Evolutionary conservation across 2,797 vertebrate genomes (phyloP).

Genomic region (Brachyrhaphis roseni): DNA sequence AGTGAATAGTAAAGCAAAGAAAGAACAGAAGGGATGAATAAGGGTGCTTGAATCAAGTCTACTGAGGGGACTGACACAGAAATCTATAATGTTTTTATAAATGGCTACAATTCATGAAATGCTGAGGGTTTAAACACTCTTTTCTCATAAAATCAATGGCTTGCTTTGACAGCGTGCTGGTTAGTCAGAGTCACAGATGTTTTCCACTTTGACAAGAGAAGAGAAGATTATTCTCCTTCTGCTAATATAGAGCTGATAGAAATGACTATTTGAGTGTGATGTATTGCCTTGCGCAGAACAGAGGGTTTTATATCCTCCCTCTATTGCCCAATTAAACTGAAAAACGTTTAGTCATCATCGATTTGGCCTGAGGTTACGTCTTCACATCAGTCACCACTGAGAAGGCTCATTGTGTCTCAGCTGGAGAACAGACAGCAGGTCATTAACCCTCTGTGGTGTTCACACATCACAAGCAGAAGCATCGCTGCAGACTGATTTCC

Average conservation of each 20-base stretch:
- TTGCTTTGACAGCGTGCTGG: slow-evolving; percentile 33
- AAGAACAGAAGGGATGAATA: neutral
- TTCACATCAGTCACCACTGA: slow-evolving; percentile 6
- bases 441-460: slow-evolving; percentile 15
- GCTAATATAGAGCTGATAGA: slow-evolving; percentile 17
- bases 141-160: slow-evolving; percentile 19
- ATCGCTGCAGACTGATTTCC: slow-evolving; percentile 24
- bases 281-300: neutral
- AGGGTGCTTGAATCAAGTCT: slow-evolving; percentile 19
- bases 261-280: neutral
- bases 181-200: slow-evolving; percentile 11
- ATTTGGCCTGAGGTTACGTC: slow-evolving; percentile 6
- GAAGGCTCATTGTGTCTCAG: slow-evolving; percentile 4
- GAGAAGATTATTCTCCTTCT: slow-evolving; percentile 1
- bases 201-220: slow-evolving; percentile 13
- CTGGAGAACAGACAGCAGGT: slow-evolving; percentile 1
- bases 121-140: slow-evolving; percentile 2
- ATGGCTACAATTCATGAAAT: slow-evolving; percentile 1
- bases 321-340: slow-evolving; percentile 8
- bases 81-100: slow-evolving; percentile 5
- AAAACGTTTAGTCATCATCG: slow-evolving; percentile 13
- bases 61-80: slow-evolving; percentile 7
- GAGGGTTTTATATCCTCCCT: neutral
- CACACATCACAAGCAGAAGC: slow-evolving; percentile 16
- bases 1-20: slow-evolving; percentile 10